phyloP scores from a whole-genome alignment of 1,140 invertebrate species.

The Philopotamus ludificatus region DNA sequence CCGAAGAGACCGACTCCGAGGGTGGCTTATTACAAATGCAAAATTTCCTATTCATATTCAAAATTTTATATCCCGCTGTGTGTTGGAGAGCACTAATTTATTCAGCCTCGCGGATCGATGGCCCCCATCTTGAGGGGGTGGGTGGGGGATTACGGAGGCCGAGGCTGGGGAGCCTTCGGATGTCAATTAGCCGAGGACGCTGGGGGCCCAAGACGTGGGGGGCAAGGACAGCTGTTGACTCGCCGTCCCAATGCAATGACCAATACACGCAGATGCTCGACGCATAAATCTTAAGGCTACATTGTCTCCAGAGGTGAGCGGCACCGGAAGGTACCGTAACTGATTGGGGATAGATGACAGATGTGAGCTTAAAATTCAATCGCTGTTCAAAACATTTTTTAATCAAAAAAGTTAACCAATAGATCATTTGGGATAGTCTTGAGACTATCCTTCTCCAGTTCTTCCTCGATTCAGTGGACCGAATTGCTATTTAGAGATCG shows the following conservation, averaged over 20 bases:
- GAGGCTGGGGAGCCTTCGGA: constrained; percentile 26
- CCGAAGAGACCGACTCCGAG: constrained; percentile 40
- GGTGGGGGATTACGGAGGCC: constrained; percentile 40
- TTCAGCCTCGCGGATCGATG: constrained; percentile 51
- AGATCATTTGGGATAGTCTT: too few relatives aligned
- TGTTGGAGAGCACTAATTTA: constrained; percentile 63
- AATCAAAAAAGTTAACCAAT: too few relatives aligned
- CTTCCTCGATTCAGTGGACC: too few relatives aligned
- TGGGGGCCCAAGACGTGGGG: constrained; percentile 10
- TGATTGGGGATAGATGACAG: too few relatives aligned
- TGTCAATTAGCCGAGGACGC: constrained; percentile 36
- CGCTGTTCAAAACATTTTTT: too few relatives aligned
- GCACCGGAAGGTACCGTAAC: too few relatives aligned
- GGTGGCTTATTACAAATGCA: constrained; percentile 75
- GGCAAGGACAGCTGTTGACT: constrained; percentile 29
- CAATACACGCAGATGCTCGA: too few relatives aligned
- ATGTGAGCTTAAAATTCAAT: too few relatives aligned
- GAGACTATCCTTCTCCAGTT: too few relatives aligned
- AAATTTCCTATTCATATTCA: constrained; percentile 86
- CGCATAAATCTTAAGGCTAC: too few relatives aligned
- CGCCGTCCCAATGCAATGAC: constrained; percentile 20
- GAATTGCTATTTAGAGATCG: too few relatives aligned
- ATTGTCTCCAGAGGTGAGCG: too few relatives aligned
- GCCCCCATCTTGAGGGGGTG: constrained; percentile 45
- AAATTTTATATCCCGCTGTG: constrained; percentile 79